phyloP scores from a whole-genome alignment of 2,113 vertebrate species.

The Sisor rabdophorus region DNA sequence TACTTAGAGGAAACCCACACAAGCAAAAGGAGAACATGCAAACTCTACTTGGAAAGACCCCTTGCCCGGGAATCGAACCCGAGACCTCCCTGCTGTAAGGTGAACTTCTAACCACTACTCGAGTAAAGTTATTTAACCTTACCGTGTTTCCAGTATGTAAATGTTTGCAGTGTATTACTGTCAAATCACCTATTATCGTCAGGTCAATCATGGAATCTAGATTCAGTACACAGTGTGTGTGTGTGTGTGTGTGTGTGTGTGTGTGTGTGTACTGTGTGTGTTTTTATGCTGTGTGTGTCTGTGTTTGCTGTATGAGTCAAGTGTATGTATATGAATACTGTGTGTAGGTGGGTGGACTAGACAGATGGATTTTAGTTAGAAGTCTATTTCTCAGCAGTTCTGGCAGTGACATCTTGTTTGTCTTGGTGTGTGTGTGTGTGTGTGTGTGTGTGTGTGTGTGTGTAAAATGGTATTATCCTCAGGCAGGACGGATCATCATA shows the following conservation, averaged over 20 bases:
- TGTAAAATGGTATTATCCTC: conserved; percentile 45
- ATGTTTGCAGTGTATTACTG: conserved; percentile 2
- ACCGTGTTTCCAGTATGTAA: neutral
- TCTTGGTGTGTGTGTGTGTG: conserved; percentile 49
- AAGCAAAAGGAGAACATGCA: no score
- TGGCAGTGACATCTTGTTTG: conserved; percentile 70
- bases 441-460: conserved; percentile 40
- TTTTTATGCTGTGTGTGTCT: no score
- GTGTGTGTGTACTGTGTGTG: neutral
- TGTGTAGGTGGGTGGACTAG: neutral
- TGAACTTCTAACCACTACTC: no score
- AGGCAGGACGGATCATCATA: conserved; percentile 13
- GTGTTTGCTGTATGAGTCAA: neutral
- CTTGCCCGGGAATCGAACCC: no score
- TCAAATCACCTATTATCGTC: neutral
- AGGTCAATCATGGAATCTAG: no score
- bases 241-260: neutral
- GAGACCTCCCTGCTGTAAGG: no score
- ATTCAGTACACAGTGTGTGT: neutral
- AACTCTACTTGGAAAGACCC: no score
- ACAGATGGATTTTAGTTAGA: conserved; percentile 49
- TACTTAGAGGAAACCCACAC: no score
- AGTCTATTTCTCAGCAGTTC: conserved; percentile 62
- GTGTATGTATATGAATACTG: conserved; percentile 2
- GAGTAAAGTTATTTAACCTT: neutral